These are phyloP conservation scores for Delphinus delphis DNA, from an alignment of 2,113 vertebrate species.

Conservation along the genomic window DNA sequence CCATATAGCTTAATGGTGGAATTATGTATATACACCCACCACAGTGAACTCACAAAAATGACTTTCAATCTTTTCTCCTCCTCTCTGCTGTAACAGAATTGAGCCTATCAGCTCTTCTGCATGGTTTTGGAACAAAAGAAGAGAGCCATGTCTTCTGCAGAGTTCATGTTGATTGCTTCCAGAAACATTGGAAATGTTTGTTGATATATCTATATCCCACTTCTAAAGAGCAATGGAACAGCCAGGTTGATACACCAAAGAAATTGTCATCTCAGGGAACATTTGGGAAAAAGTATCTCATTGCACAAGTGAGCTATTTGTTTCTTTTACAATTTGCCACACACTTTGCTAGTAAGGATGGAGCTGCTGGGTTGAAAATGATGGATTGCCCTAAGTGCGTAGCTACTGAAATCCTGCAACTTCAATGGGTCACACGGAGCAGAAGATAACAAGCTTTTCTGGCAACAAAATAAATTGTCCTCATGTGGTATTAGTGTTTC, in stretches of 20 bases:
- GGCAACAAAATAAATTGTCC: slow-evolving; percentile 37
- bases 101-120: not conserved
- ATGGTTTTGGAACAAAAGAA: slow-evolving; percentile 30
- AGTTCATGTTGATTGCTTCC: slow-evolving; percentile 58
- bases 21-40: not conserved
- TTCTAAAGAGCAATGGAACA: slow-evolving; percentile 1
- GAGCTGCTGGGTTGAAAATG: slow-evolving; percentile 70
- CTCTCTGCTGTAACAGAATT: not conserved
- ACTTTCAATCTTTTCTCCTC: not conserved
- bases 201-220: slow-evolving; percentile 7
- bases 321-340: slow-evolving; percentile 78
- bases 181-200: slow-evolving; percentile 47
- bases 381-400: slow-evolving; percentile 60
- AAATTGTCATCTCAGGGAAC: slow-evolving; percentile 52
- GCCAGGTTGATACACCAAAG: slow-evolving; percentile 55
- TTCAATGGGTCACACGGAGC: slow-evolving; percentile 48
- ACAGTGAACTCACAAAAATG: not conserved
- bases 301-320: slow-evolving; percentile 59
- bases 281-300: slow-evolving; percentile 35
- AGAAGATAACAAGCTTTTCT: slow-evolving; percentile 60
- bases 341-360: slow-evolving; percentile 57
- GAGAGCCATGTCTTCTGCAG: not conserved
- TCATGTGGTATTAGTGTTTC: not conserved
- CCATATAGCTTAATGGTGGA: not conserved
- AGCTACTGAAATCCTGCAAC: slow-evolving; percentile 63